These are phyloP conservation scores for Leucoraja erinaceus DNA, from an alignment of 2,113 vertebrate genomes.

Conservation along the genomic window DNA sequence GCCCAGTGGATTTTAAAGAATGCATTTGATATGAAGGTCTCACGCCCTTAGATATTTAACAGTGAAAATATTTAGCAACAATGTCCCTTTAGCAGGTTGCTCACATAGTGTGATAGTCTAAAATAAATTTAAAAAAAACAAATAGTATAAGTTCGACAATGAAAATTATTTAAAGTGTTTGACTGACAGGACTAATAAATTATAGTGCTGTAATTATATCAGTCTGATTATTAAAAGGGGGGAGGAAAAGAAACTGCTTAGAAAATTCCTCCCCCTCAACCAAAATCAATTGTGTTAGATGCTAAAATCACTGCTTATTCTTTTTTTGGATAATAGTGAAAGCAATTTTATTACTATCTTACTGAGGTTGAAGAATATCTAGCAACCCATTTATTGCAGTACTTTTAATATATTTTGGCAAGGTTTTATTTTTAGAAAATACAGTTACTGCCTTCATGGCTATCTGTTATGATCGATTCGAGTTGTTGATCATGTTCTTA, in stretches of 20 bases:
- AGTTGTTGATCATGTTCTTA: not conserved
- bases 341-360: not conserved
- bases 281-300: not conserved
- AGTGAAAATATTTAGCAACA: not conserved
- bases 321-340: constrained; percentile 5
- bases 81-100: not conserved
- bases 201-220: not conserved
- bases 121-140: not conserved
- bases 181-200: not conserved
- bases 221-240: not conserved
- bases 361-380: not conserved
- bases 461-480: not conserved
- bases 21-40: not conserved
- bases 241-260: not conserved
- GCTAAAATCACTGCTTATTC: not conserved
- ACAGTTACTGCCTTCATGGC: too few relatives aligned
- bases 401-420: too few relatives aligned
- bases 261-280: not conserved
- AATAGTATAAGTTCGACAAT: not conserved
- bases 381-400: not conserved
- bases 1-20: not conserved
- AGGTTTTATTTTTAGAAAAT: too few relatives aligned
- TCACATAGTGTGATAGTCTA: not conserved
- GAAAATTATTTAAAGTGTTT: not conserved
- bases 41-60: not conserved